These are phyloP conservation scores for Laticauda laticaudata DNA, from an alignment of 2,113 vertebrate species.

Conservation along the genomic window DNA sequence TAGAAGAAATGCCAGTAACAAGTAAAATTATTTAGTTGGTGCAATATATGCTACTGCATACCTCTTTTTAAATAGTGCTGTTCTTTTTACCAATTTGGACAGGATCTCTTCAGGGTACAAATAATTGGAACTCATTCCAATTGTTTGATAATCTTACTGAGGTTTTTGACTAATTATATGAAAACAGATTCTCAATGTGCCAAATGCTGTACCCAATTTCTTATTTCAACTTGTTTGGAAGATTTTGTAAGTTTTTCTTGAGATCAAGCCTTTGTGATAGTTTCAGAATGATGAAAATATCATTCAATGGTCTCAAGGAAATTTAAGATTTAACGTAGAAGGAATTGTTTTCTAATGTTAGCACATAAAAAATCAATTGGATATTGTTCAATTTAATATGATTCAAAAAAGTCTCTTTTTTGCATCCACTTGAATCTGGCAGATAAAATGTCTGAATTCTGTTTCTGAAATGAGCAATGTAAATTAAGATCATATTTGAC, in stretches of 20 bases:
- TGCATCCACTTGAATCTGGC: neutral
- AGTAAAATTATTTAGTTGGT: neutral
- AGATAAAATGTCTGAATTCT: neutral
- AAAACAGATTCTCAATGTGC: neutral
- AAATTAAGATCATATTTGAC: neutral
- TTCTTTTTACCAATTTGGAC: neutral
- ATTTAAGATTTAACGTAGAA: neutral
- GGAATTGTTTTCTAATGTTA: neutral
- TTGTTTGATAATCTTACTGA: neutral
- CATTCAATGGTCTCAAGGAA: neutral
- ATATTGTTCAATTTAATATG: neutral
- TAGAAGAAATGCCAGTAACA: neutral
- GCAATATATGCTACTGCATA: neutral
- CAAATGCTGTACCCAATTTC: neutral
- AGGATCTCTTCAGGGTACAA: neutral
- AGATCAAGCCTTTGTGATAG: neutral
- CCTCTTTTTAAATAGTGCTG: neutral
- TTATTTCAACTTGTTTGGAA: neutral
- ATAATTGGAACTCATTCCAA: neutral
- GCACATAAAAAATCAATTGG: neutral
- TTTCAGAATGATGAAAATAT: neutral
- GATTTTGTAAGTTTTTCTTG: neutral
- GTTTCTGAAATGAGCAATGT: neutral
- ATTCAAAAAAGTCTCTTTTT: neutral
- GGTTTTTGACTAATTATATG: neutral